Percentiles rank a stretch among this genome's conserved stretches.
Evolutionary conservation across 2,113 vertebrate species (phyloP).

Genomic region (Microtus richardsoni): DNA sequence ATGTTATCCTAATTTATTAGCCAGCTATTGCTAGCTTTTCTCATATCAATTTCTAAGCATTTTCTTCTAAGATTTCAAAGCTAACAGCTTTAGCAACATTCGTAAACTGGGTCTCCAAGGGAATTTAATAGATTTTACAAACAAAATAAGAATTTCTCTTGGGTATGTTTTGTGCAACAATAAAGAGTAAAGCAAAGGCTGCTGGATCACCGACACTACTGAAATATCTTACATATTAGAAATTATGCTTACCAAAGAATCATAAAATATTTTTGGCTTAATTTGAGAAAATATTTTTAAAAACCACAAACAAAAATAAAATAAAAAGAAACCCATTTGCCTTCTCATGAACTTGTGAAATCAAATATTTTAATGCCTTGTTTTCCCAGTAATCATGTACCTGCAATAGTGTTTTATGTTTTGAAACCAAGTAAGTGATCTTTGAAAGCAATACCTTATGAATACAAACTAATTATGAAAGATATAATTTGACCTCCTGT

Average conservation of each 20-base stretch:
- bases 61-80: slow-evolving; percentile 72
- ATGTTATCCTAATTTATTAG: slow-evolving; percentile 76
- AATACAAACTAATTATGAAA: slow-evolving; percentile 62
- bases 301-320: slow-evolving; percentile 24
- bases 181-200: slow-evolving; percentile 2
- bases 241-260: neutral
- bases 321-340: slow-evolving; percentile 15
- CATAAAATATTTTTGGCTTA: neutral
- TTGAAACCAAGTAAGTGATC: slow-evolving; percentile 49
- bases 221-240: neutral
- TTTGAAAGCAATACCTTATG: slow-evolving; percentile 53
- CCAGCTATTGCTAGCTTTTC: slow-evolving; percentile 46
- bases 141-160: slow-evolving; percentile 37
- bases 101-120: neutral
- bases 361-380: slow-evolving; percentile 56
- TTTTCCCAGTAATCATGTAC: slow-evolving; percentile 55
- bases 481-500: slow-evolving; percentile 38
- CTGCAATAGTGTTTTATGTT: slow-evolving; percentile 44
- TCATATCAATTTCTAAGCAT: slow-evolving; percentile 71
- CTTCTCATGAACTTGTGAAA: slow-evolving; percentile 47
- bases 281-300: neutral
- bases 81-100: slow-evolving; percentile 1
- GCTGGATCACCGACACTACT: neutral
- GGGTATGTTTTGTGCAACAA: neutral
- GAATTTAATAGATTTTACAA: slow-evolving; percentile 12